phyloP scores from a whole-genome alignment of 1,140 invertebrate species.

The Diuraphis noxia region DNA sequence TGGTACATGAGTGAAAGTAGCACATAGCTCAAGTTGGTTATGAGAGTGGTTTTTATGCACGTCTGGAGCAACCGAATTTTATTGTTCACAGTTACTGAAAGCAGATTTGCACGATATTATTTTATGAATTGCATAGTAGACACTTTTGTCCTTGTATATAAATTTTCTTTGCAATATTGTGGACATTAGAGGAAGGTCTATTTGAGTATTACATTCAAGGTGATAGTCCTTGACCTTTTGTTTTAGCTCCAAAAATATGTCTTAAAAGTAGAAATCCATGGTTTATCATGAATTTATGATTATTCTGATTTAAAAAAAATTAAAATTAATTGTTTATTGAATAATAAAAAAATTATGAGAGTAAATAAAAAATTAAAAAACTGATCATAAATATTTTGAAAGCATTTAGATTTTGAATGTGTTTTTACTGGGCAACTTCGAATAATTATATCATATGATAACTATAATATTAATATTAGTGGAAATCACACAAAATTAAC shows the following conservation, averaged over 20 bases:
- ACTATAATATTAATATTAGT: too few species aligned
- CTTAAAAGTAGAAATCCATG: neutral
- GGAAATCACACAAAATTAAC: too few species aligned
- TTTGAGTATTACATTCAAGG: constrained; percentile 1
- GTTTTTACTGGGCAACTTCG: too few species aligned
- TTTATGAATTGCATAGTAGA: neutral
- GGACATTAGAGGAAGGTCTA: neutral
- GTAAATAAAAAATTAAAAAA: neutral
- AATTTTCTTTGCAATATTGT: neutral
- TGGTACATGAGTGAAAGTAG: constrained; percentile 53
- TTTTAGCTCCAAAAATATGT: neutral
- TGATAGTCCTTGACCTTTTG: neutral
- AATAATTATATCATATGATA: too few species aligned
- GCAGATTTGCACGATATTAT: constrained; percentile 20
- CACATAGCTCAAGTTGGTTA: constrained; percentile 40
- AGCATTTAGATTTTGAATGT: too few species aligned
- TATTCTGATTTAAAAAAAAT: neutral
- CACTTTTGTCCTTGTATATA: neutral
- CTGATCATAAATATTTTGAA: too few species aligned
- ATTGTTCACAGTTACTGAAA: constrained; percentile 7
- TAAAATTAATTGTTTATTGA: neutral
- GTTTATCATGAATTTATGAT: neutral
- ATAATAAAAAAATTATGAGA: too few species aligned
- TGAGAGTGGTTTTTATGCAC: constrained; percentile 38
- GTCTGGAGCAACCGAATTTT: constrained; percentile 30